Percentiles rank a stretch among this genome's conserved stretches.
These are phyloP conservation scores for Alethe castanea DNA, from an alignment of 2,113 vertebrate species.

Conservation along the genomic window DNA sequence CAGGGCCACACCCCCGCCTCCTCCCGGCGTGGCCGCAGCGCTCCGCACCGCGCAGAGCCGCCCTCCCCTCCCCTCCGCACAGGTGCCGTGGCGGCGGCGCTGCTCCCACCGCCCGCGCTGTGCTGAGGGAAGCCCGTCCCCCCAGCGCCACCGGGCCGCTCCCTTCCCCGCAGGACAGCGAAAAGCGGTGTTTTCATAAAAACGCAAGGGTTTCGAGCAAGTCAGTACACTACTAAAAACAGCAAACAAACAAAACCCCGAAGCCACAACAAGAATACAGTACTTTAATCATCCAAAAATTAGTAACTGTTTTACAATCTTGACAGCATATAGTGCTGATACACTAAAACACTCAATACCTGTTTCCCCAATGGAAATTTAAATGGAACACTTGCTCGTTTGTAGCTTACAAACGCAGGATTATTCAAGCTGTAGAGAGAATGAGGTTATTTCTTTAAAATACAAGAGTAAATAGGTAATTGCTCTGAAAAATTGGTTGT, in stretches of 20 bases:
- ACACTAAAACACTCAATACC: not conserved
- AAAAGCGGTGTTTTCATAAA: fast-evolving
- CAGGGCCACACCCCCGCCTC: not conserved
- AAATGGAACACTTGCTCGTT: not conserved
- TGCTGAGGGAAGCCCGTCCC: fast-evolving
- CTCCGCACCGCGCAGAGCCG: not conserved
- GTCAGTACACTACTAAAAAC: fast-evolving
- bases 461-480: constrained; percentile 1
- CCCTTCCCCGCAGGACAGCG: fast-evolving
- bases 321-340: constrained; percentile 16
- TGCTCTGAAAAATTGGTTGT: not conserved
- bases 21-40: not conserved
- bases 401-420: constrained; percentile 17
- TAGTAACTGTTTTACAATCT: constrained; percentile 37
- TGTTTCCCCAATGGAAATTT: constrained; percentile 38
- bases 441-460: not conserved
- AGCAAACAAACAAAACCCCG: not conserved
- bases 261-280: not conserved
- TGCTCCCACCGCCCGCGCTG: fast-evolving
- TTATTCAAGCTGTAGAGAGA: constrained; percentile 3
- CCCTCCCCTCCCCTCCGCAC: not conserved
- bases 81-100: too few species aligned
- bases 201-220: fast-evolving
- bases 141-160: fast-evolving
- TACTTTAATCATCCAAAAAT: not conserved